Conservation (phyloP, 2,113 vertebrate species). For the Alligator sinensis region DNA sequence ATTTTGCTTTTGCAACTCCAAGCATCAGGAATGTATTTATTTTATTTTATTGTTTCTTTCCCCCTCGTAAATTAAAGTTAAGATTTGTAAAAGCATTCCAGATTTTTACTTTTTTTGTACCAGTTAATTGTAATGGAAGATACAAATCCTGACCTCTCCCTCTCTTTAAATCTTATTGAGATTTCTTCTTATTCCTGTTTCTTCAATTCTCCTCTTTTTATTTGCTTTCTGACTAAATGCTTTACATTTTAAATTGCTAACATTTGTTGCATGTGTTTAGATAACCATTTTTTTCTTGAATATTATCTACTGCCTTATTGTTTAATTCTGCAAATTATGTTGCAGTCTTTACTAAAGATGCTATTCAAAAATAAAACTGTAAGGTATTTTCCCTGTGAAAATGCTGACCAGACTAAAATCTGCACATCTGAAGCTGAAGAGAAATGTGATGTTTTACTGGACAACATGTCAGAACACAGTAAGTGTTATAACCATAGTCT, state of each 20-base stretch:
- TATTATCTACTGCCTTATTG: background rate
- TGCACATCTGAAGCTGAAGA: background rate
- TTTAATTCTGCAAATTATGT: background rate
- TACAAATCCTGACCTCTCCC: fast-evolving
- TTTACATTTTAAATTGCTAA: background rate
- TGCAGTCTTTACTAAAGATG: background rate
- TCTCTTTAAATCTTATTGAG: background rate
- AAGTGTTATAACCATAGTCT: background rate
- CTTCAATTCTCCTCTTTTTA: background rate
- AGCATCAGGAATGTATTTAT: background rate
- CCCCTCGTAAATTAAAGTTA: too few species aligned
- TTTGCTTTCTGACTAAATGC: background rate
- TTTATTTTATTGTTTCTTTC: background rate
- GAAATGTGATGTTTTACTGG: background rate
- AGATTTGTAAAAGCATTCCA: too few species aligned
- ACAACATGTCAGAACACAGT: background rate
- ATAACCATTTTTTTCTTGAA: background rate
- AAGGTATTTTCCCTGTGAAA: fast-evolving
- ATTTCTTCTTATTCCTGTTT: background rate
- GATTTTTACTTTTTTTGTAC: too few species aligned
- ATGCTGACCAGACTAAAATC: background rate
- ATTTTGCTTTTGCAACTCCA: background rate
- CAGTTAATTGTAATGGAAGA: background rate
- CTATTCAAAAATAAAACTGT: background rate
- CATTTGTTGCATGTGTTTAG: background rate